phyloP scores from a whole-genome alignment of 2,888 invertebrate species.

The Miltochrista miniata region DNA sequence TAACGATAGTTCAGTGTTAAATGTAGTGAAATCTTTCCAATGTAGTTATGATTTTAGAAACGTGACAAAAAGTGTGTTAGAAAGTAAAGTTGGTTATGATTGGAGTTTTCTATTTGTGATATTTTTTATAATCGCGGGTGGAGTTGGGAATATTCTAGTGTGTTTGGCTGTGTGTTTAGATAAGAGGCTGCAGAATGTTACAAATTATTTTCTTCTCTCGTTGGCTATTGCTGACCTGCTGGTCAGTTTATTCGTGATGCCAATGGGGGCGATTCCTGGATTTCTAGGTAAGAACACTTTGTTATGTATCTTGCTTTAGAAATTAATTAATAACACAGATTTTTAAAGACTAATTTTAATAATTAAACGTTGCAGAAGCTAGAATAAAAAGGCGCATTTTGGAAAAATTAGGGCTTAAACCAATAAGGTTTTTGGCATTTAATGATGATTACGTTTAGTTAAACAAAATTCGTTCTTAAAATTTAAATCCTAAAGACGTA shows the following conservation, averaged over 20 bases:
- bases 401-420: no score
- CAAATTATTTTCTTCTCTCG: slow-evolving; percentile 97
- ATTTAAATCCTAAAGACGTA: no score
- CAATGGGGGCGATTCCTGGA: slow-evolving; percentile 96
- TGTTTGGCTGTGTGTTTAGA: slow-evolving; percentile 96
- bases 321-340: no score
- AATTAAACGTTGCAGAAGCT: no score
- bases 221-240: slow-evolving; percentile 96
- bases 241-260: slow-evolving; percentile 98
- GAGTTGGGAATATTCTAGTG: slow-evolving; percentile 95
- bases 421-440: no score
- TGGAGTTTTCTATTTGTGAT: slow-evolving; percentile 94
- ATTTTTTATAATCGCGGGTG: slow-evolving; percentile 94
- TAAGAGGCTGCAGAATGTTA: slow-evolving; percentile 95
- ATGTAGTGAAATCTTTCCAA: slow-evolving; percentile 58
- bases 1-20: slow-evolving; percentile 44
- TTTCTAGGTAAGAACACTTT: slow-evolving; percentile 91
- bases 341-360: no score
- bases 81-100: slow-evolving; percentile 80
- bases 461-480: no score
- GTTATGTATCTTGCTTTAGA: neutral
- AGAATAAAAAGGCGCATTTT: no score
- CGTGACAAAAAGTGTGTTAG: slow-evolving; percentile 43
- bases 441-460: no score
- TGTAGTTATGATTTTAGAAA: slow-evolving; percentile 68